Conservation (phyloP, 2,113 vertebrate species). For the Leucopsar rothschildi region DNA sequence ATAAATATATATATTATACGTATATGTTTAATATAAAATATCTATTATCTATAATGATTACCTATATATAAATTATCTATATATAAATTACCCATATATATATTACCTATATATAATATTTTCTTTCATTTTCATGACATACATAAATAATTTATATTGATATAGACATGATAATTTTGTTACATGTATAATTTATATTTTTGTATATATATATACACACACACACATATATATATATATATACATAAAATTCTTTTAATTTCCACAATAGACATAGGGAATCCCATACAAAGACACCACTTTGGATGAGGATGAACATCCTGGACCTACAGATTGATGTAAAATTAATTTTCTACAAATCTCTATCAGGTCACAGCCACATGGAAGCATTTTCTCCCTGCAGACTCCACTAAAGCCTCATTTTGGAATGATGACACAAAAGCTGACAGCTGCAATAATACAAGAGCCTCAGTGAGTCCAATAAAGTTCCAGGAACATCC, state of each 20-base stretch:
- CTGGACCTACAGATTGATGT: not conserved
- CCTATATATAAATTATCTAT: not conserved
- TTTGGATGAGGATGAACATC: not conserved
- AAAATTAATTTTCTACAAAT: not conserved
- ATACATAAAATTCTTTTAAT: not conserved
- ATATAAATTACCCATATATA: not conserved
- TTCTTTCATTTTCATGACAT: not conserved
- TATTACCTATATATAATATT: too few species aligned
- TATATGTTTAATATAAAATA: not conserved
- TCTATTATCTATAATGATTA: not conserved
- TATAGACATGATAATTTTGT: fast-evolving
- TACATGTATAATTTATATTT: not conserved
- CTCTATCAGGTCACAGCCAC: not conserved
- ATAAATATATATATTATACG: too few species aligned
- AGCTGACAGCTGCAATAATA: constrained; percentile 44
- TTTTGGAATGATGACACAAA: constrained; percentile 1
- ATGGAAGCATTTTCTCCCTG: not conserved
- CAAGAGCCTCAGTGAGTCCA: constrained; percentile 13
- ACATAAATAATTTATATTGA: not conserved
- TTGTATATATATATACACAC: too few species aligned
- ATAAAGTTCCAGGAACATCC: not conserved
- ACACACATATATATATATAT: too few species aligned
- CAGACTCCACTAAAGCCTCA: not conserved
- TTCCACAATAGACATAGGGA: not conserved
- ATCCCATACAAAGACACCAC: not conserved